phyloP scores from a whole-genome alignment of 2,113 vertebrate genomes.

The Bambusicola thoracicus region DNA sequence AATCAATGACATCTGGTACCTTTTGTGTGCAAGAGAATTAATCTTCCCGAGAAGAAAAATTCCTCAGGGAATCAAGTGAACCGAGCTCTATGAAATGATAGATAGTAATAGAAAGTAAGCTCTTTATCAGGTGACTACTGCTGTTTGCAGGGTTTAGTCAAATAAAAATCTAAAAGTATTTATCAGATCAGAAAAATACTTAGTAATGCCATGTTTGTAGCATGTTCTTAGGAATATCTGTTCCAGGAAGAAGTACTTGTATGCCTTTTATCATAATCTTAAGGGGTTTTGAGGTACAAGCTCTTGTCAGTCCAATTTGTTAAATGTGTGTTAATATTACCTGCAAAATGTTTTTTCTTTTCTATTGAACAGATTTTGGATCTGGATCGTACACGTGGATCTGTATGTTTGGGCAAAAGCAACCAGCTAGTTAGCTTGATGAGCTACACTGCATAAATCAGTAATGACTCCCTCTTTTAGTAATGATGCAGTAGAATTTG shows the following conservation, averaged over 20 bases:
- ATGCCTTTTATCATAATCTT: neutral
- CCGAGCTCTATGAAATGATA: neutral
- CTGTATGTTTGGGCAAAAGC: neutral
- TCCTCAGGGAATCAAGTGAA: neutral
- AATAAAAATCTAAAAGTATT: neutral
- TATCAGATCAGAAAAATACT: neutral
- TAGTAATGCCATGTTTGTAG: neutral
- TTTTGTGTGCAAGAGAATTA: neutral
- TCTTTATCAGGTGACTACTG: neutral
- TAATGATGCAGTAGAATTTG: neutral
- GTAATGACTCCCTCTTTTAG: neutral
- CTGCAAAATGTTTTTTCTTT: neutral
- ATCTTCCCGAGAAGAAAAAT: neutral
- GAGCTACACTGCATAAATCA: neutral
- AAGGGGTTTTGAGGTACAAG: neutral
- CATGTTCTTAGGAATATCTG: neutral
- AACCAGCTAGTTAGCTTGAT: neutral
- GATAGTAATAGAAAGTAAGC: neutral
- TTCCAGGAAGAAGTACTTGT: neutral
- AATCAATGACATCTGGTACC: neutral
- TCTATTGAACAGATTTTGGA: neutral
- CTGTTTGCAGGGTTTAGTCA: neutral
- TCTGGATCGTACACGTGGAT: no score
- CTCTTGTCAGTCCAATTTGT: neutral
- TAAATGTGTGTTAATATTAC: rapidly evolving